These are phyloP conservation scores for Rhagoletis zephyria DNA, from an alignment of 1,140 invertebrate genomes.

Conservation along the genomic window DNA sequence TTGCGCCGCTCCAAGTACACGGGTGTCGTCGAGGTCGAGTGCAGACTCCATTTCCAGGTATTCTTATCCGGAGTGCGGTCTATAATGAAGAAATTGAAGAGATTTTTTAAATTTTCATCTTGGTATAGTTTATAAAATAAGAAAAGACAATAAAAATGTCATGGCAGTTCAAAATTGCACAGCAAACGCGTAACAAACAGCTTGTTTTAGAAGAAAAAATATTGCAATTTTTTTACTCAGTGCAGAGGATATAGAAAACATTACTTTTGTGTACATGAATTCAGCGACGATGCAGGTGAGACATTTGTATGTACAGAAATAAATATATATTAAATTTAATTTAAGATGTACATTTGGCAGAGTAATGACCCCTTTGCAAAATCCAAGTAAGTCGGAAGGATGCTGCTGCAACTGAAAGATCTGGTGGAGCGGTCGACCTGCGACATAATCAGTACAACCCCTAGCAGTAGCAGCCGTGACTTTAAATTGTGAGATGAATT, in stretches of 20 bases:
- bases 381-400: no score
- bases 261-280: neutral
- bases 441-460: no score
- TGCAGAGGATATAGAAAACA: neutral
- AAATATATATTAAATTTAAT: no score
- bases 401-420: no score
- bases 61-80: conserved; percentile 71
- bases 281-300: neutral
- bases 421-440: no score
- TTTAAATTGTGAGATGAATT: no score
- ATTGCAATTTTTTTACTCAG: neutral
- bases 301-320: neutral
- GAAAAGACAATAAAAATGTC: neutral
- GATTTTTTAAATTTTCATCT: neutral
- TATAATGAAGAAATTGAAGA: conserved; percentile 55
- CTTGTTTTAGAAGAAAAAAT: neutral
- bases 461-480: no score
- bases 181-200: neutral
- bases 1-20: conserved; percentile 89
- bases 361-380: no score
- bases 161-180: neutral
- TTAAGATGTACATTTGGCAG: no score
- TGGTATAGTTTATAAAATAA: no score
- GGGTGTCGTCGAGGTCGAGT: conserved; percentile 80
- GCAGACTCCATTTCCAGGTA: conserved; percentile 72